Percentiles rank a stretch among this genome's conserved stretches.
Conservation (phyloP, 2,888 invertebrate species). For the Steinernema hermaphroditum region DNA sequence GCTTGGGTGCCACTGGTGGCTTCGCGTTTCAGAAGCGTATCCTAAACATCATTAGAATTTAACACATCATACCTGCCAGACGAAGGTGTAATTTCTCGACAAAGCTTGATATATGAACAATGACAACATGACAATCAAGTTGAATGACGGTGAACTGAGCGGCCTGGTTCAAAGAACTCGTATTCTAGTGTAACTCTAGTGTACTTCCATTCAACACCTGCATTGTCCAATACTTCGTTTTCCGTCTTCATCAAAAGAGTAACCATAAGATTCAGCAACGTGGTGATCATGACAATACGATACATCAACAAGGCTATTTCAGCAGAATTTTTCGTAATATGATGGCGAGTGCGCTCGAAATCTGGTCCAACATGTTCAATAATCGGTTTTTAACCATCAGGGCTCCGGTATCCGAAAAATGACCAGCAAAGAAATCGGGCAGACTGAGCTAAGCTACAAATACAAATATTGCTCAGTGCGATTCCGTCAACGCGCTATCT, state of each 20-base stretch:
- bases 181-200: conserved; percentile 51
- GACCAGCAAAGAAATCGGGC: conserved; percentile 54
- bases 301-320: conserved; percentile 50
- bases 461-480: too few species aligned
- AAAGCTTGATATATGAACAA: background rate
- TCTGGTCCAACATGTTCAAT: conserved; percentile 51
- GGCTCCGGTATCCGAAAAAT: conserved; percentile 51
- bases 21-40: background rate
- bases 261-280: conserved; percentile 59
- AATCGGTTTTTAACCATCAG: conserved; percentile 34
- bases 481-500: background rate
- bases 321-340: conserved; percentile 36
- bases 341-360: conserved; percentile 35
- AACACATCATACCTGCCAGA: conserved; percentile 24
- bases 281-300: conserved; percentile 54
- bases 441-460: conserved; percentile 32
- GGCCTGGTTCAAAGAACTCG: conserved; percentile 50
- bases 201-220: conserved; percentile 61
- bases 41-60: background rate
- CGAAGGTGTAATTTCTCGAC: conserved; percentile 17
- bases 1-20: background rate
- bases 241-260: conserved; percentile 56
- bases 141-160: conserved; percentile 57
- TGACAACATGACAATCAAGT: conserved; percentile 42
- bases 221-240: conserved; percentile 58